Conservation (phyloP, 2,888 invertebrate genomes). For the Tortricodes alternella region DNA sequence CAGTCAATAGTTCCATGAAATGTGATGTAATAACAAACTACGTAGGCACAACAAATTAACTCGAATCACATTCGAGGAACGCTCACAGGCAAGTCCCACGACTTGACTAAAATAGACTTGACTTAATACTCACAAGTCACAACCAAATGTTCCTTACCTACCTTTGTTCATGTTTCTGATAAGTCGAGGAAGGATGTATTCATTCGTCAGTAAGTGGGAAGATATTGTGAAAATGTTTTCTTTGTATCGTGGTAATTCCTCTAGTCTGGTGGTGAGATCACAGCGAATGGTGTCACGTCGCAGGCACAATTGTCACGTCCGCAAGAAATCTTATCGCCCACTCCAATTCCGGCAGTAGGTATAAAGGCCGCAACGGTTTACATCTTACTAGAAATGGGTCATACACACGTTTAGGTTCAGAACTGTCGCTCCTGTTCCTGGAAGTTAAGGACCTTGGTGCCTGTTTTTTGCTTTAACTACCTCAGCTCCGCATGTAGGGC, state of each 20-base stretch:
- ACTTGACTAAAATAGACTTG: background rate
- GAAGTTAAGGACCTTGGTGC: too few species aligned
- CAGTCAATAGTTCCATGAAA: slow-evolving; percentile 48
- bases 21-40: slow-evolving; percentile 38
- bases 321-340: slow-evolving; percentile 44
- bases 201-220: background rate
- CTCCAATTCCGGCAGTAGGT: slow-evolving; percentile 41
- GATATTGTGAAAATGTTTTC: slow-evolving; percentile 38
- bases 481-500: too few species aligned
- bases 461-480: too few species aligned
- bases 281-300: slow-evolving; percentile 52
- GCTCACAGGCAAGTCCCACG: background rate
- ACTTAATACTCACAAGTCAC: background rate
- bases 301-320: slow-evolving; percentile 71
- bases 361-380: slow-evolving; percentile 35
- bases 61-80: slow-evolving; percentile 36
- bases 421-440: too few species aligned
- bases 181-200: slow-evolving; percentile 4
- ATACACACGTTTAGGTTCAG: too few species aligned
- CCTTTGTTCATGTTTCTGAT: background rate
- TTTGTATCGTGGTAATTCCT: slow-evolving; percentile 45
- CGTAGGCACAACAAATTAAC: slow-evolving; percentile 40
- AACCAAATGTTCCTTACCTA: background rate
- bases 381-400: slow-evolving; percentile 31
- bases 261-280: slow-evolving; percentile 53